phyloP scores from a whole-genome alignment of 2,888 invertebrate species.

The Tetranychus truncatus region DNA sequence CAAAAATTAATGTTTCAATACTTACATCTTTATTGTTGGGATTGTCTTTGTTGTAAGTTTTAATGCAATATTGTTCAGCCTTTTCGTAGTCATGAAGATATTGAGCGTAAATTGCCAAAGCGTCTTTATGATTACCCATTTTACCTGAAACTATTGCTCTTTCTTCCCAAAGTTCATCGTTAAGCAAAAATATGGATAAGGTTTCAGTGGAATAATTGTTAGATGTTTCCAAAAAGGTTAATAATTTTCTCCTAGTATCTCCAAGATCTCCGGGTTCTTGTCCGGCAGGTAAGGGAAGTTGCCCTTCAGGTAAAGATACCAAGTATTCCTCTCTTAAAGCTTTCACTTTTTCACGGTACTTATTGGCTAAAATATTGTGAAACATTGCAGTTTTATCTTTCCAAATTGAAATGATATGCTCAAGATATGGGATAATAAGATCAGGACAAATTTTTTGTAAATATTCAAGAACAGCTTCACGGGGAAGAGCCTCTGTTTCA shows the following conservation, averaged over 20 bases:
- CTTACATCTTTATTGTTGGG: conserved; percentile 24
- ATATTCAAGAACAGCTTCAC: conserved; percentile 71
- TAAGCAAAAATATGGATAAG: conserved; percentile 66
- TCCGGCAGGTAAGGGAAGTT: conserved; percentile 31
- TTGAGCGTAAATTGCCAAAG: conserved; percentile 73
- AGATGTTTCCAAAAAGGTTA: conserved; percentile 62
- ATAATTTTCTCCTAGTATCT: conserved; percentile 44
- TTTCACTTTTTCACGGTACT: conserved; percentile 56
- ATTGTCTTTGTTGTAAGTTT: conserved; percentile 22
- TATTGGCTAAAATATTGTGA: conserved; percentile 74
- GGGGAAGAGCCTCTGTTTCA: conserved; percentile 71
- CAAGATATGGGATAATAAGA: conserved; percentile 75
- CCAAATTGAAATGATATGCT: conserved; percentile 80
- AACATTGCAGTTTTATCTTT: conserved; percentile 61
- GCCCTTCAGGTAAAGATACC: conserved; percentile 15
- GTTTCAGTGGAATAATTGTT: conserved; percentile 63
- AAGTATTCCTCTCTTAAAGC: conserved; percentile 33
- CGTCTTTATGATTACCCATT: conserved; percentile 74
- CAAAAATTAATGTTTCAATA: not conserved
- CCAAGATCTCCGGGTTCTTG: conserved; percentile 38
- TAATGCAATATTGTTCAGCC: conserved; percentile 47
- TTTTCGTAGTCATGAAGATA: conserved; percentile 59
- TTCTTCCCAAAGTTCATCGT: conserved; percentile 66
- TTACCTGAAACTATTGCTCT: conserved; percentile 81
- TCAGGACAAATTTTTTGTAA: conserved; percentile 58